Evolutionary conservation across 1,140 invertebrate species (phyloP).

Genomic region (Lepidurus arcticus): DNA sequence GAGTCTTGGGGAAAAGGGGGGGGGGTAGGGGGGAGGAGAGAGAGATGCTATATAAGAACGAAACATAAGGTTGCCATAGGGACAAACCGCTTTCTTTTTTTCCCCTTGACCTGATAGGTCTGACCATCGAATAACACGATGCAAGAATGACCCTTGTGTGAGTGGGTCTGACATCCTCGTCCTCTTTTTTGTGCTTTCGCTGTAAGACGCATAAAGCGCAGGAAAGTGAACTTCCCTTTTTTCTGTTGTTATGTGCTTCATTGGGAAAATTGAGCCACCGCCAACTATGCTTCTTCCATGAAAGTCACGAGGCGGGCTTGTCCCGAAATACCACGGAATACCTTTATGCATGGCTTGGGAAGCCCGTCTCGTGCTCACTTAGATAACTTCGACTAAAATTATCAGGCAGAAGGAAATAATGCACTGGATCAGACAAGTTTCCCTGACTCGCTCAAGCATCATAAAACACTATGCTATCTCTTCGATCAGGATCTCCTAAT

Average conservation of each 20-base stretch:
- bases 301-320: neutral
- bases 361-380: conserved; percentile 6
- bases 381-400: neutral
- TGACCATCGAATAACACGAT: neutral
- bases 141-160: no score
- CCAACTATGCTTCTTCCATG: neutral
- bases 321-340: conserved; percentile 7
- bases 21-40: neutral
- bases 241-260: neutral
- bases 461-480: neutral
- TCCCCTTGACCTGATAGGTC: neutral
- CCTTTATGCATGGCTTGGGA: neutral
- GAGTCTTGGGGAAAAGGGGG: no score
- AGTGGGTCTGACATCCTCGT: neutral
- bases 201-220: neutral
- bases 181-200: neutral
- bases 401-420: neutral
- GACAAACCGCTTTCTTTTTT: neutral
- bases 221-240: neutral
- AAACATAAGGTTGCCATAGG: conserved; percentile 4
- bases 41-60: neutral
- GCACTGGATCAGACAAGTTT: conserved; percentile 2
- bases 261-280: neutral
- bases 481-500: no score
- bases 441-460: neutral